A percentile compares a stretch with the other conserved stretches of the same genome.
Conservation (phyloP, 2,888 invertebrate species). For the Neoascia interrupta region DNA sequence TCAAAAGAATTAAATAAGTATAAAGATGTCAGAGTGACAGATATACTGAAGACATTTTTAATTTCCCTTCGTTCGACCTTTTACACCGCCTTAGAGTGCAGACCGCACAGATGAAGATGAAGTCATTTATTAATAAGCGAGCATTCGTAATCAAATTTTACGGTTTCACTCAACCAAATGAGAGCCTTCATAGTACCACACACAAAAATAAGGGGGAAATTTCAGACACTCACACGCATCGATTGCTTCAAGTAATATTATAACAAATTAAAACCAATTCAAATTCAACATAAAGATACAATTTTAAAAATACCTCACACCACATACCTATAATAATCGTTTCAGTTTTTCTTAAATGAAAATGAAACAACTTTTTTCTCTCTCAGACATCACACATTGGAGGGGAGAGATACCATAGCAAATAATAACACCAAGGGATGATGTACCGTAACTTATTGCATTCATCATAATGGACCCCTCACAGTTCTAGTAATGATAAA, state of each 20-base stretch:
- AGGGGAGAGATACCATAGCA: conserved; percentile 27
- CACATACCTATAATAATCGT: conserved; percentile 30
- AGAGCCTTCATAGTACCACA: too few species aligned
- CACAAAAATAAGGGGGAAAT: conserved; percentile 52
- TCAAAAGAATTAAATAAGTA: conserved; percentile 61
- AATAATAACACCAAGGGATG: conserved; percentile 56
- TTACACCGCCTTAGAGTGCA: conserved; percentile 12
- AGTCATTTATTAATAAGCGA: conserved; percentile 66
- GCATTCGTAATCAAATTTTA: conserved; percentile 66
- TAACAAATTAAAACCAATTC: conserved; percentile 33
- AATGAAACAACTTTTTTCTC: not conserved
- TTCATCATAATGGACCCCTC: conserved; percentile 67
- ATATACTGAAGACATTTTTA: conserved; percentile 26
- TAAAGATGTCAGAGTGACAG: conserved; percentile 58
- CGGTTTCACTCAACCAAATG: conserved; percentile 42
- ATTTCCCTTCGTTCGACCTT: conserved; percentile 17
- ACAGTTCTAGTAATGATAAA: conserved; percentile 53
- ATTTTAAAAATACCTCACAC: conserved; percentile 34
- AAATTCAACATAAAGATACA: not conserved
- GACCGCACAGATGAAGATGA: conserved; percentile 55
- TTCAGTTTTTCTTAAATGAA: not conserved
- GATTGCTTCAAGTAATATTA: conserved; percentile 1
- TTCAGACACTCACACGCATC: not conserved
- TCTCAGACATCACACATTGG: not conserved
- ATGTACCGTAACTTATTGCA: conserved; percentile 61